Evolutionary conservation across 2,797 vertebrate species (phyloP).

Genomic region (Pseudochaenichthys georgianus): DNA sequence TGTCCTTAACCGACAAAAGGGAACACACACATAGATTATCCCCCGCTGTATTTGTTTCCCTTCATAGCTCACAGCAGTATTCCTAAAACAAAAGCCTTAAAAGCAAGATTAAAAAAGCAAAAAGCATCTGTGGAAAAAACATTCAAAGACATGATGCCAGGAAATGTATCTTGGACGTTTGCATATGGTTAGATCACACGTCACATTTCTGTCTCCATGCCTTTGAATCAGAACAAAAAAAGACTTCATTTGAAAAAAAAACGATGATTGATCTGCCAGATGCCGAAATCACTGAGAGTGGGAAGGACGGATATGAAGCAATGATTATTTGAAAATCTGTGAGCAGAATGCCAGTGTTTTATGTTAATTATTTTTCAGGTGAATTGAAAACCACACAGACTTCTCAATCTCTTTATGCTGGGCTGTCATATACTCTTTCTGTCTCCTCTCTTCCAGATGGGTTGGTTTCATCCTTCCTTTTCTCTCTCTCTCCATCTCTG

Average conservation of each 20-base stretch:
- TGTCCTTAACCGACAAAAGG: slow-evolving; percentile 16
- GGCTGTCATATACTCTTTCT: slow-evolving; percentile 71
- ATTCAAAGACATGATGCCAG: slow-evolving; percentile 20
- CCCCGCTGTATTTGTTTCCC: slow-evolving; percentile 15
- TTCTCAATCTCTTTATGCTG: slow-evolving; percentile 74
- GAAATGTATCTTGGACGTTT: not conserved
- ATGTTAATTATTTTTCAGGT: slow-evolving; percentile 74
- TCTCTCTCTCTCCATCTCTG: slow-evolving; percentile 38
- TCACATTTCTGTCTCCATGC: slow-evolving; percentile 7
- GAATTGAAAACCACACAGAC: slow-evolving; percentile 68
- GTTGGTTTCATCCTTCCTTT: slow-evolving; percentile 64
- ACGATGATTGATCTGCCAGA: slow-evolving; percentile 63
- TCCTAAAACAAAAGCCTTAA: slow-evolving; percentile 19
- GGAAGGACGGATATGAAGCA: slow-evolving; percentile 33
- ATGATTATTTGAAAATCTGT: slow-evolving; percentile 56
- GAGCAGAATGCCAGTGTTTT: slow-evolving; percentile 52
- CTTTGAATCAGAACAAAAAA: slow-evolving; percentile 34
- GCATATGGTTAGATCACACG: slow-evolving; percentile 31
- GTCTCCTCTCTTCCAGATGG: slow-evolving; percentile 74
- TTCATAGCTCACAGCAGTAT: slow-evolving; percentile 31
- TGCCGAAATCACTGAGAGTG: slow-evolving; percentile 46
- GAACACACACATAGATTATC: slow-evolving; percentile 36
- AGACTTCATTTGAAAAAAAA: slow-evolving; percentile 48
- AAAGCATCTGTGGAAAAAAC: slow-evolving; percentile 10
- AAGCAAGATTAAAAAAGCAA: slow-evolving; percentile 38